Conservation (phyloP, 2,888 invertebrate genomes). For the Myopa tessellatipennis region DNA sequence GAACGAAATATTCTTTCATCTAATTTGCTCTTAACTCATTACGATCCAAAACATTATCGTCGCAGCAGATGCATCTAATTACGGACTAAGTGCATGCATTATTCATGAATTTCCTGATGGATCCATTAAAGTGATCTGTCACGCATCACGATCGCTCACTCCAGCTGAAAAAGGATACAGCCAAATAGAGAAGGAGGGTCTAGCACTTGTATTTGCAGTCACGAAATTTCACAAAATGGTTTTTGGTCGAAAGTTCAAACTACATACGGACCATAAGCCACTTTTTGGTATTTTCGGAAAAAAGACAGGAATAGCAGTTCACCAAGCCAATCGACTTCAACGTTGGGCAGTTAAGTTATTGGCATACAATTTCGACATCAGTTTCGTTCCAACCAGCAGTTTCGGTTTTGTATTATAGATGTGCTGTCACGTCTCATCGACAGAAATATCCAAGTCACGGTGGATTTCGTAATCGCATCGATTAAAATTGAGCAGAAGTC, state of each 20-base stretch:
- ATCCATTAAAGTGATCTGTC: constrained; percentile 54
- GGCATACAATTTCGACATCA: constrained; percentile 42
- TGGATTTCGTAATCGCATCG: constrained; percentile 41
- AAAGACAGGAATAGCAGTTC: no score
- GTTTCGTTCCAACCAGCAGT: constrained; percentile 47
- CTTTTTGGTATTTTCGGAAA: no score
- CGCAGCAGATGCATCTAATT: constrained; percentile 48
- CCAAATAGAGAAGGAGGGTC: constrained; percentile 55
- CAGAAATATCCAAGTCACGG: constrained; percentile 11
- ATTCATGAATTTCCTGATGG: constrained; percentile 52
- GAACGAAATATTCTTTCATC: constrained; percentile 46
- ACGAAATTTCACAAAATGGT: constrained; percentile 57
- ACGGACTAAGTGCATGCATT: constrained; percentile 46
- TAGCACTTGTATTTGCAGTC: constrained; percentile 56
- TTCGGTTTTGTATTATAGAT: constrained; percentile 49
- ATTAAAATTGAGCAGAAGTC: constrained; percentile 38
- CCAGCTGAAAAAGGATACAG: constrained; percentile 49
- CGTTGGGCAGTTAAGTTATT: no score
- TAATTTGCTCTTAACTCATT: constrained; percentile 45
- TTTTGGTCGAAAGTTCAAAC: constrained; percentile 38
- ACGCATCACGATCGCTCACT: constrained; percentile 52
- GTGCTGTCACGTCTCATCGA: constrained; percentile 40
- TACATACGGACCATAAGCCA: constrained; percentile 32
- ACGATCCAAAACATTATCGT: constrained; percentile 47
- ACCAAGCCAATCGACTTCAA: no score